Conservation (phyloP, 2,113 vertebrate species). For the Percopsis transmontana region DNA sequence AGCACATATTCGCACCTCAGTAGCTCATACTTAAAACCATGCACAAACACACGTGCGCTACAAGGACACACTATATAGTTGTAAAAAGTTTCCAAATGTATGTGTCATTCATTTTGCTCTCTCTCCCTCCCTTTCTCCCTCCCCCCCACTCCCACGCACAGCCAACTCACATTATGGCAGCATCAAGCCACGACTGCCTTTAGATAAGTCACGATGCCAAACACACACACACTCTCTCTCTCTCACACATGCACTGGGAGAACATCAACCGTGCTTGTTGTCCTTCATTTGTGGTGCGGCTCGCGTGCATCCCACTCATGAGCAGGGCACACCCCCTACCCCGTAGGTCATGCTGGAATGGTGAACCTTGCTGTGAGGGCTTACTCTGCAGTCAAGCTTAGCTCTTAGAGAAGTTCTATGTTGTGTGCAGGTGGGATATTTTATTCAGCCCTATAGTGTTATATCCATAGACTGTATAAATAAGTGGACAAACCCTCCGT, state of each 20-base stretch:
- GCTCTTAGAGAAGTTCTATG: constrained; percentile 1
- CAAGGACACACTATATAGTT: constrained; percentile 10
- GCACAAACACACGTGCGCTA: neutral
- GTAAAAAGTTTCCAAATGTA: constrained; percentile 7
- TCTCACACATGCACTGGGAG: neutral
- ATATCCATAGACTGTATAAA: too few species aligned
- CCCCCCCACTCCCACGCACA: constrained; percentile 59
- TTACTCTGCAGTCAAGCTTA: constrained; percentile 3
- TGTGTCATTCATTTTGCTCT: constrained; percentile 50
- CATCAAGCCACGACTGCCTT: constrained; percentile 39
- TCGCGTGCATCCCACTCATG: neutral
- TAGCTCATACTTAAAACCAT: constrained; percentile 25
- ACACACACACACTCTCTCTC: constrained; percentile 3
- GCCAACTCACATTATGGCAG: constrained; percentile 58
- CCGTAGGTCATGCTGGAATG: neutral
- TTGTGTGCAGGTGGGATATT: neutral
- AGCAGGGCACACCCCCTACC: neutral
- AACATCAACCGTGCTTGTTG: too few species aligned
- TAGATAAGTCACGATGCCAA: constrained; percentile 54
- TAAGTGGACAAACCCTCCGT: too few species aligned
- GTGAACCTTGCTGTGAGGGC: constrained; percentile 14
- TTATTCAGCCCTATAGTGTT: constrained; percentile 10
- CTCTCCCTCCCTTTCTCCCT: constrained; percentile 58
- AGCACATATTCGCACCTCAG: constrained; percentile 22
- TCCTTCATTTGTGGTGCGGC: neutral